Conservation (phyloP, 2,888 invertebrate genomes). For the Amblyjoppa fuscipennis region DNA sequence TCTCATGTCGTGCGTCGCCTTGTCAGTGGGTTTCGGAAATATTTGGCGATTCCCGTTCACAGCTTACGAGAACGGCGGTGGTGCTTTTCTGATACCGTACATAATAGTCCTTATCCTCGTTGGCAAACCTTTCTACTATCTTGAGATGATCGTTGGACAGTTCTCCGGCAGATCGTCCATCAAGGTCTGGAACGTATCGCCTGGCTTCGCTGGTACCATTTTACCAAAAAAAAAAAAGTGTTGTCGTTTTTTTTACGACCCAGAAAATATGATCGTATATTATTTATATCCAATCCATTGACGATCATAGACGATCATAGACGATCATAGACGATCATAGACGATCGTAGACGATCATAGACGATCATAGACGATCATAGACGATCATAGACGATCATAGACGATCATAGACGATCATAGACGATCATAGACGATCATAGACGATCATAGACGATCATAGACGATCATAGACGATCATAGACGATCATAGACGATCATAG, state of each 20-base stretch:
- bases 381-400: no score
- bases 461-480: no score
- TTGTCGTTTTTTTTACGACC: not conserved
- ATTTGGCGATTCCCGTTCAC: slow-evolving; percentile 90
- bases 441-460: no score
- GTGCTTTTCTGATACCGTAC: slow-evolving; percentile 90
- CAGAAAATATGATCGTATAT: no score
- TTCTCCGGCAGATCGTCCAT: slow-evolving; percentile 93
- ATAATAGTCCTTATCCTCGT: slow-evolving; percentile 89
- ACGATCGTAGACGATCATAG: no score
- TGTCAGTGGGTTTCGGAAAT: slow-evolving; percentile 90
- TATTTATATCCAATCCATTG: no score
- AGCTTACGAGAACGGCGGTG: slow-evolving; percentile 90
- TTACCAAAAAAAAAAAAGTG: not conserved
- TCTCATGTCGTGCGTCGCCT: slow-evolving; percentile 88
- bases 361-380: no score
- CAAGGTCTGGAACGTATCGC: slow-evolving; percentile 90
- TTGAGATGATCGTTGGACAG: slow-evolving; percentile 94
- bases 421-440: no score
- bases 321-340: no score
- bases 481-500: no score
- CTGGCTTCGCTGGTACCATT: slow-evolving; percentile 85
- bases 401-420: no score
- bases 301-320: no score
- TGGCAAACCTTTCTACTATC: slow-evolving; percentile 93